Conservation (phyloP, 1,140 invertebrate genomes). For the Fopius arisanus region DNA sequence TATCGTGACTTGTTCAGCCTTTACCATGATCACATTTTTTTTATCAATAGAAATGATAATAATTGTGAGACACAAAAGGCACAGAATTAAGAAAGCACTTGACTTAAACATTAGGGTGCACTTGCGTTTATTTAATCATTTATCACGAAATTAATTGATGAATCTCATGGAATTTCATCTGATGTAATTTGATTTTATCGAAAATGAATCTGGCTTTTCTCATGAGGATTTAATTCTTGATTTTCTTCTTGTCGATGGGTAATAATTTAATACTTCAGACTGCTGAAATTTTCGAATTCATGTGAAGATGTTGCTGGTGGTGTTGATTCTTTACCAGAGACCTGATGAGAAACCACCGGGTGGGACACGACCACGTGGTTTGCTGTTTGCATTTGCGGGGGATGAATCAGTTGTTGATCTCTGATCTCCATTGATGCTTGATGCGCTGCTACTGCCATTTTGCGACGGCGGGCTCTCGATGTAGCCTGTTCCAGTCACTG, state of each 20-base stretch:
- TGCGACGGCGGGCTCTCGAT: conserved; percentile 38
- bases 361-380: conserved; percentile 59
- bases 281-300: not conserved
- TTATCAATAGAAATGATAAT: conserved; percentile 33
- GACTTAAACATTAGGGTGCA: conserved; percentile 45
- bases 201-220: not conserved
- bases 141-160: conserved; percentile 5
- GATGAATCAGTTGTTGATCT: conserved; percentile 46
- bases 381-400: conserved; percentile 37
- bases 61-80: conserved; percentile 49
- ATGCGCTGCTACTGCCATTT: conserved; percentile 47
- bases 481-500: conserved; percentile 62
- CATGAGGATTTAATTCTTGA: not conserved
- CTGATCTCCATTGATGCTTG: conserved; percentile 44
- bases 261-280: not conserved
- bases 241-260: too few relatives aligned
- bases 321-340: conserved; percentile 58
- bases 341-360: conserved; percentile 65
- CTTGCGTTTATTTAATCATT: conserved; percentile 40
- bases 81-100: conserved; percentile 59
- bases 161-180: not conserved
- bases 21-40: not conserved
- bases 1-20: not conserved
- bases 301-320: not conserved
- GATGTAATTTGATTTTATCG: not conserved